Conservation (phyloP, 2,113 vertebrate genomes). For the Noturus placidus region DNA sequence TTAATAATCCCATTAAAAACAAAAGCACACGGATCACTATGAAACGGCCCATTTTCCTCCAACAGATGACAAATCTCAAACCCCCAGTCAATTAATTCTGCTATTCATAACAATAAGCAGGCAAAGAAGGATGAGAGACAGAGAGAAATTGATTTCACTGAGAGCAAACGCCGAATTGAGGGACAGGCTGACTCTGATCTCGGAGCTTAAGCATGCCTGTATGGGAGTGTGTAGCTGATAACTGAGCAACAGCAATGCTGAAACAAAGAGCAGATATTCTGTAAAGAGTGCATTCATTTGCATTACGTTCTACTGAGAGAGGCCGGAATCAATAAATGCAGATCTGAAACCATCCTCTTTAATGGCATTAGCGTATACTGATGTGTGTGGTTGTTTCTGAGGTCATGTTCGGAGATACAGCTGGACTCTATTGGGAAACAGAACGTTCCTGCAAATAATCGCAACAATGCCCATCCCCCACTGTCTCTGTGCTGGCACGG, state of each 20-base stretch:
- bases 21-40: conserved; percentile 25
- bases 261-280: not conserved
- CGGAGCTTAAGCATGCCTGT: not conserved
- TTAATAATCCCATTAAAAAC: conserved; percentile 48
- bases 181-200: not conserved
- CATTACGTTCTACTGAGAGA: not conserved
- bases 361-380: conserved; percentile 2
- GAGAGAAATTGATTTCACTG: not conserved
- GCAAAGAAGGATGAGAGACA: conserved; percentile 9
- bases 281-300: not conserved
- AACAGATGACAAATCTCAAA: conserved; percentile 25
- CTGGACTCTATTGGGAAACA: conserved; percentile 47
- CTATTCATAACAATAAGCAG: conserved; percentile 22
- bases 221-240: not conserved
- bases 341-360: not conserved
- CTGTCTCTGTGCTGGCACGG: conserved; percentile 29
- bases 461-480: conserved; percentile 30
- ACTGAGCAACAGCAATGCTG: not conserved
- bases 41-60: conserved; percentile 26
- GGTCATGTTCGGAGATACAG: conserved; percentile 38
- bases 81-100: not conserved
- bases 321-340: not conserved
- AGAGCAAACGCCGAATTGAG: not conserved
- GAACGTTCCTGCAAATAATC: conserved; percentile 42
- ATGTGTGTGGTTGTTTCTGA: conserved; percentile 10